Evolutionary conservation across 2,113 vertebrate genomes (phyloP).

Genomic region (Tapirus terrestris): DNA sequence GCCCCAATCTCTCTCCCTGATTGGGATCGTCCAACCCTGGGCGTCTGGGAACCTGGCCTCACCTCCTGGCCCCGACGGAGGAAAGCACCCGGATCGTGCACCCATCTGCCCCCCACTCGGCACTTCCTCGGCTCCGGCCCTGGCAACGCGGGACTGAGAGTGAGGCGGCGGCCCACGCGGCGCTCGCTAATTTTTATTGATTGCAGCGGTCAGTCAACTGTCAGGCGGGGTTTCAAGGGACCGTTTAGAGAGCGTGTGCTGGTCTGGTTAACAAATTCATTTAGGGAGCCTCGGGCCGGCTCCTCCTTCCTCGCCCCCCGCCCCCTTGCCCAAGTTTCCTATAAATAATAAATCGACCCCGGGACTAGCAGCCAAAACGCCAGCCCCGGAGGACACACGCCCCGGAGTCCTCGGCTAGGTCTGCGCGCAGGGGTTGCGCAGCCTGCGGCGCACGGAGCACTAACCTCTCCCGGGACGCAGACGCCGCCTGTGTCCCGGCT

Average conservation of each 20-base stretch:
- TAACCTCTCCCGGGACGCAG: background rate
- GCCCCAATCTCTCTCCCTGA: background rate
- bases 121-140: background rate
- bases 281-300: constrained; percentile 82
- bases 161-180: background rate
- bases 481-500: rapidly evolving
- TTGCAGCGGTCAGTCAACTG: constrained; percentile 93
- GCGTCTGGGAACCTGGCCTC: background rate
- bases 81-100: background rate
- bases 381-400: constrained; percentile 39
- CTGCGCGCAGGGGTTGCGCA: rapidly evolving
- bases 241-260: constrained; percentile 89
- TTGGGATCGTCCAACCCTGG: rapidly evolving
- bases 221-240: constrained; percentile 93
- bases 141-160: background rate
- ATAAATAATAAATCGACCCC: constrained; percentile 91
- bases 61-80: background rate
- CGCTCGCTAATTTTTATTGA: constrained; percentile 91
- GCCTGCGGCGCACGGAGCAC: background rate
- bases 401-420: rapidly evolving
- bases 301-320: constrained; percentile 69
- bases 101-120: background rate
- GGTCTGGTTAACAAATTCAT: constrained; percentile 97
- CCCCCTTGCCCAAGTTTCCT: constrained; percentile 86
- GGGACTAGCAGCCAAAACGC: constrained; percentile 80